phyloP scores from a whole-genome alignment of 2,113 vertebrate species.

The Gallinago jamesoni region DNA sequence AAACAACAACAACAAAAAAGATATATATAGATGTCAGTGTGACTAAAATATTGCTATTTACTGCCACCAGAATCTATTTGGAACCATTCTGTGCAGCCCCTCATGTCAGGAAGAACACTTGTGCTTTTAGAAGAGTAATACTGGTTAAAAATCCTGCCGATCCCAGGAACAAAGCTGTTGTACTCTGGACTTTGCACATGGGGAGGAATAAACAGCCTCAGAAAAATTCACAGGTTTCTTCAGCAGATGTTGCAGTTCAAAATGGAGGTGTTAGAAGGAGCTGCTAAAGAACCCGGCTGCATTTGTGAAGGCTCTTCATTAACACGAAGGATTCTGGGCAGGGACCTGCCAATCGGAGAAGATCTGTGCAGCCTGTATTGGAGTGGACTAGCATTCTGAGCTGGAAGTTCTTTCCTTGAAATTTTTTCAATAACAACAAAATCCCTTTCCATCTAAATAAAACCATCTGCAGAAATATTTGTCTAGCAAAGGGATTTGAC shows the following conservation, averaged over 20 bases:
- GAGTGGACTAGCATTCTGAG: neutral
- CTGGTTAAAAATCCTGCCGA: neutral
- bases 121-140: neutral
- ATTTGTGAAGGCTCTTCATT: neutral
- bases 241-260: neutral
- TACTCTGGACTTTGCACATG: neutral
- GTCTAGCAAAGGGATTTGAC: neutral
- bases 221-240: neutral
- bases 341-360: neutral
- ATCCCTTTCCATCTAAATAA: neutral
- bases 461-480: neutral
- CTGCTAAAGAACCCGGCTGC: neutral
- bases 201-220: neutral
- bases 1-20: neutral
- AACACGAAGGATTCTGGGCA: neutral
- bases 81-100: neutral
- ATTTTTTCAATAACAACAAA: neutral
- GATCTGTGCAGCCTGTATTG: neutral
- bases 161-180: neutral
- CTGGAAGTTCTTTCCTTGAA: neutral
- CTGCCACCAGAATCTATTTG: neutral
- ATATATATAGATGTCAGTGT: conserved; percentile 19
- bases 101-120: neutral
- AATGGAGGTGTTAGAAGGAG: neutral
- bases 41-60: conserved; percentile 41